Evolutionary conservation across 2,888 invertebrate species (phyloP).

Genomic region (Syritta pipiens): DNA sequence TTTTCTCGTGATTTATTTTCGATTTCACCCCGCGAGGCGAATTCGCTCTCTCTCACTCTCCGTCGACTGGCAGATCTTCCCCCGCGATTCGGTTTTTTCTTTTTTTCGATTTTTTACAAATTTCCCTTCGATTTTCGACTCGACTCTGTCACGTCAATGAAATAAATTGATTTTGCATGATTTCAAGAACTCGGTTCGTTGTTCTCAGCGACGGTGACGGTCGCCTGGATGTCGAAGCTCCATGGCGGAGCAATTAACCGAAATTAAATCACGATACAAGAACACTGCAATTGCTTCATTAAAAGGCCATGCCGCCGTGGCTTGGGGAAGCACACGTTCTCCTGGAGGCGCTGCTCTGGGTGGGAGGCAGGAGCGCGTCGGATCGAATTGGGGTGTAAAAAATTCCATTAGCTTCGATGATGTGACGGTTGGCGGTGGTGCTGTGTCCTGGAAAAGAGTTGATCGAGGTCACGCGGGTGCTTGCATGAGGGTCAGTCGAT

Average conservation of each 20-base stretch:
- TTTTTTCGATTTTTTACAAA: constrained; percentile 18
- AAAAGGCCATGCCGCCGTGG: constrained; percentile 43
- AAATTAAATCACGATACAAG: constrained; percentile 62
- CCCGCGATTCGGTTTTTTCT: constrained; percentile 12
- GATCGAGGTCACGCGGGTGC: too few relatives aligned
- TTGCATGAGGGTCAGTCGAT: too few relatives aligned
- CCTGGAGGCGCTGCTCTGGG: too few relatives aligned
- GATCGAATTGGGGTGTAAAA: too few relatives aligned
- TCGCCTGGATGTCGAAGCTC: too few relatives aligned
- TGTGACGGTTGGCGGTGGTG: too few relatives aligned
- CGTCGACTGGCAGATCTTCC: constrained; percentile 40
- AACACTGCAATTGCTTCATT: constrained; percentile 63
- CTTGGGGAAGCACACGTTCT: too few relatives aligned
- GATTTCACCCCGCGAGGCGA: constrained; percentile 50
- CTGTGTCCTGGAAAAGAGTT: too few relatives aligned
- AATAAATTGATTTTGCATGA: constrained; percentile 69
- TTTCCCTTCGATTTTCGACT: constrained; percentile 14
- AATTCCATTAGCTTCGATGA: too few relatives aligned
- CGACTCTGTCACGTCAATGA: constrained; percentile 62
- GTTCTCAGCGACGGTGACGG: neutral
- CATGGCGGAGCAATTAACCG: constrained; percentile 65
- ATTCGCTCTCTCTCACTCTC: constrained; percentile 51
- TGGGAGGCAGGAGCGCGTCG: too few relatives aligned
- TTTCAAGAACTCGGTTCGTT: constrained; percentile 57
- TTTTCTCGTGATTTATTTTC: constrained; percentile 59